These are phyloP conservation scores for Pachypanchax playfairii DNA, from an alignment of 2,113 vertebrate species.

Conservation along the genomic window DNA sequence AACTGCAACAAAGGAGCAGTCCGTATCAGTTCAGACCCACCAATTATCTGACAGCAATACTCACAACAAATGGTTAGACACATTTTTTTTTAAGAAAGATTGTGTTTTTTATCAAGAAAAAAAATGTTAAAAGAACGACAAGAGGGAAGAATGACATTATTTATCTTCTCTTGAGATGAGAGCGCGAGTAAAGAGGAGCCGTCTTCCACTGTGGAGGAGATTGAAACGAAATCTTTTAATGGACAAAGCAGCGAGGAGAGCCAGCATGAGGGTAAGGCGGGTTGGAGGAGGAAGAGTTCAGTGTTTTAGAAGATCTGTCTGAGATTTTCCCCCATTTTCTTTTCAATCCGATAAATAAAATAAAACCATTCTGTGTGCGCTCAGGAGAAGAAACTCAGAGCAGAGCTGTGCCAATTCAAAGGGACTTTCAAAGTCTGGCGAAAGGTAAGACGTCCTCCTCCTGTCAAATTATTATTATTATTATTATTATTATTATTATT, in stretches of 20 bases:
- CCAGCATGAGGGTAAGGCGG: constrained; percentile 82
- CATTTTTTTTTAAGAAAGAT: neutral
- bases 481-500: constrained; percentile 15
- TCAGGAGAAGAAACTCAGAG: constrained; percentile 84
- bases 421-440: constrained; percentile 89
- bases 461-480: constrained; percentile 13
- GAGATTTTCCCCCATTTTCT: neutral
- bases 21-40: constrained; percentile 78
- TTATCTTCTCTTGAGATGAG: constrained; percentile 75
- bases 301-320: neutral
- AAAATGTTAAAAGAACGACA: neutral
- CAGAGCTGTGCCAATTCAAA: constrained; percentile 82
- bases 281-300: neutral
- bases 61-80: constrained; percentile 84
- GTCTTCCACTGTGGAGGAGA: constrained; percentile 90
- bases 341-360: neutral
- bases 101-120: neutral
- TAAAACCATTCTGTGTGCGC: constrained; percentile 36
- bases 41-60: constrained; percentile 80
- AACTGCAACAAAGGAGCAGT: constrained; percentile 81
- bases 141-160: neutral
- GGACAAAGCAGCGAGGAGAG: constrained; percentile 88
- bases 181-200: constrained; percentile 93
- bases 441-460: constrained; percentile 82
- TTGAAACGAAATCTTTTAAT: constrained; percentile 87